phyloP scores from a whole-genome alignment of 2,113 vertebrate species.

The Pluvialis apricaria region DNA sequence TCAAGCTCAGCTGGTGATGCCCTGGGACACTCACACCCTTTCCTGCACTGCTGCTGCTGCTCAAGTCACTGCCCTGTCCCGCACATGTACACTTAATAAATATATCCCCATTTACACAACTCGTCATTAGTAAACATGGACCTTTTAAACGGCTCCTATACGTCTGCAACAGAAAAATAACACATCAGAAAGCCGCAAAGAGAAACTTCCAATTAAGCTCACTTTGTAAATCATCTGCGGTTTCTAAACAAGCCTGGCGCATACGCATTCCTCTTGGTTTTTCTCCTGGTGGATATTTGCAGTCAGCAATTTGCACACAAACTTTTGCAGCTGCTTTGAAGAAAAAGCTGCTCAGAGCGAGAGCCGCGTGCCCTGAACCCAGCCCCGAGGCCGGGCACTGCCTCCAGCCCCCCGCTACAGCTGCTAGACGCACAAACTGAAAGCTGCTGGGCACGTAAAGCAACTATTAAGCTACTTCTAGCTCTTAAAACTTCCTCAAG shows the following conservation, averaged over 20 bases:
- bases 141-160: constrained; percentile 5
- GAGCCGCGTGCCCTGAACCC: fast-evolving
- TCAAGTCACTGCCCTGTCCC: background rate
- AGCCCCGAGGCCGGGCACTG: background rate
- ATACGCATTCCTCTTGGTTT: background rate
- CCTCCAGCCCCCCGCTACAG: background rate
- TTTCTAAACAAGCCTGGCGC: constrained; percentile 28
- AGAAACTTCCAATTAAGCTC: constrained; percentile 42
- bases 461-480: background rate
- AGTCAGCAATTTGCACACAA: background rate
- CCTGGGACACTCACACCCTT: background rate
- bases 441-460: background rate
- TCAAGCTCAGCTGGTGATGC: fast-evolving
- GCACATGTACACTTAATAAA: background rate
- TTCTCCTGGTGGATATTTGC: background rate
- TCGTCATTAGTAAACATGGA: constrained; percentile 9
- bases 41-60: background rate
- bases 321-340: background rate
- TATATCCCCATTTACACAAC: background rate
- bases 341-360: background rate
- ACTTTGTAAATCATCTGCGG: constrained; percentile 36
- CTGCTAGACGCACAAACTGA: background rate
- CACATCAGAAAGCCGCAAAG: background rate
- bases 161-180: background rate
- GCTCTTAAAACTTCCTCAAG: background rate